Evolutionary conservation across 2,113 vertebrate genomes (phyloP).

Genomic region (Nycticorax nycticorax): DNA sequence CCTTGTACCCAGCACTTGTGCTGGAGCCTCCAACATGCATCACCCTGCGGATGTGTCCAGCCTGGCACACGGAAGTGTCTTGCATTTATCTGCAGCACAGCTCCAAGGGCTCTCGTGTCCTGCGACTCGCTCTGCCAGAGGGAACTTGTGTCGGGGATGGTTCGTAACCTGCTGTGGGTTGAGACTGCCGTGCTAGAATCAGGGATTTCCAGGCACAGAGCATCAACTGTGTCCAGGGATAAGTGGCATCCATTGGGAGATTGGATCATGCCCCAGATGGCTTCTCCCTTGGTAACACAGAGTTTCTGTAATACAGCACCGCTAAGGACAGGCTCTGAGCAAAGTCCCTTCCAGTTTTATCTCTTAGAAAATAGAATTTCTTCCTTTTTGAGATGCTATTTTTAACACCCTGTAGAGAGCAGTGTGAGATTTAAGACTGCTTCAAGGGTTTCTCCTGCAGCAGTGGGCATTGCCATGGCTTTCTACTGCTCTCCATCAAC

Average conservation of each 20-base stretch:
- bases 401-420: neutral
- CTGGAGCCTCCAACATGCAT: neutral
- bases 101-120: neutral
- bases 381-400: neutral
- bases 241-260: neutral
- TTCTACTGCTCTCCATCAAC: neutral
- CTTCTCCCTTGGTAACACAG: neutral
- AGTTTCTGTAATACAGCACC: neutral
- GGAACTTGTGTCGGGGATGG: neutral
- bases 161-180: neutral
- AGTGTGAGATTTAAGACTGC: neutral
- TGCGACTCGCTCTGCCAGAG: neutral
- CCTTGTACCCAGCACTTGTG: neutral
- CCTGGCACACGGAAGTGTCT: rapidly evolving
- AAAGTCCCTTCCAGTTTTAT: neutral
- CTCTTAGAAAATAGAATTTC: neutral
- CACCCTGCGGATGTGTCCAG: neutral
- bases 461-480: rapidly evolving
- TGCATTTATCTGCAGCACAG: rapidly evolving
- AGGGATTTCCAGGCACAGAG: neutral
- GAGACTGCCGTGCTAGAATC: neutral
- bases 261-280: neutral
- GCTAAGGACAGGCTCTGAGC: neutral
- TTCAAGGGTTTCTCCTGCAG: neutral
- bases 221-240: neutral